Base-by-base conservation (phyloP, 2,797 vertebrate genomes). In the Esox lucius region DNA sequence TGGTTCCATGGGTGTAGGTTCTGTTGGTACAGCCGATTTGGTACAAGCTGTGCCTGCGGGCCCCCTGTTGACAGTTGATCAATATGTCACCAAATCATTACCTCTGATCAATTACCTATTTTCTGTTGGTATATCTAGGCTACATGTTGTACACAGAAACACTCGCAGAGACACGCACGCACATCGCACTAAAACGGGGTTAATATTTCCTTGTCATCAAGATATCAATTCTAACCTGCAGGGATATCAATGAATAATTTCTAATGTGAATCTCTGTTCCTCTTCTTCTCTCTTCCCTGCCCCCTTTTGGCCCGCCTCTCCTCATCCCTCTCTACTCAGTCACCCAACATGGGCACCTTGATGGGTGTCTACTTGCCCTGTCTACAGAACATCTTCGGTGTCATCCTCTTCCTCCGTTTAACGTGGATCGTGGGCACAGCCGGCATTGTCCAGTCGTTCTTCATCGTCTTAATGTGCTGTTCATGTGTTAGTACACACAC, bases 351-450 rank as follows among this genome's bases (percentile, higher is more conserved):
- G 98, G 98, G 98, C 83, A 99, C 98, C 78, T 87, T 99, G 91
- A 99, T 99, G 98, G 98, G 98, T 0, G 98, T 99, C 51, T 99
- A 99, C 91, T 88, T 99, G 80, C 98, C 98, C 0, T 99, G 98
- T 85, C 95, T 99, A 80, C 98, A 99, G 91, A 99, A 99, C 81
- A 99, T 99, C 86, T 98, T 99, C 0, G 98, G 98, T 0, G 98
- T 99, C 75, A 99, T 99, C 85, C 96, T 99, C 17, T 99, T 99
- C 84, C 95, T 99, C 39, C 93, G 98, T 3, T 90, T 99, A 83
- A 98, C 98, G 0, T 99, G 98, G 98, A 98, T 99, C 81, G 98
- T 99, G 16, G 98, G 98, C 80, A 97, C 95, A 31, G 97, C 97
- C 0, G 98, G 98, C 35, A 94, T 99, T 78, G 91, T 98, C 51